phyloP scores from a whole-genome alignment of 1,140 invertebrate species.

The Drosophila bocqueti region DNA sequence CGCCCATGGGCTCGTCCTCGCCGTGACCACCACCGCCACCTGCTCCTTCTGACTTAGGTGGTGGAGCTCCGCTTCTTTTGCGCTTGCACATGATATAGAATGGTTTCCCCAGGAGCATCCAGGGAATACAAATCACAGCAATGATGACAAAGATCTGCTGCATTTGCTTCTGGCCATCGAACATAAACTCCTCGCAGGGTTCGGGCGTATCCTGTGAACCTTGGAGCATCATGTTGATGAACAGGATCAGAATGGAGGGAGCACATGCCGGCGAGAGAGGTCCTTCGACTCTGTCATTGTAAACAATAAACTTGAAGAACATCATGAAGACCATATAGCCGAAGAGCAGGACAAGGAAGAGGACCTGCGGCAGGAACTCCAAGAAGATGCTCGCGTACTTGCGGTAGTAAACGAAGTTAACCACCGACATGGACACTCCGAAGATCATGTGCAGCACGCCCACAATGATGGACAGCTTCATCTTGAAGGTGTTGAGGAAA shows the following conservation, averaged over 20 bases:
- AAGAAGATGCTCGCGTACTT: constrained; percentile 92
- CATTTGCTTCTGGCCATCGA: constrained; percentile 89
- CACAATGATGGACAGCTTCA: constrained; percentile 99
- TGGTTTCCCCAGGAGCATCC: constrained; percentile 97
- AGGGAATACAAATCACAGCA: constrained; percentile 94
- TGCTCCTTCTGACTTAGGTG: constrained; percentile 4
- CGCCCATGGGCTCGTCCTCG: constrained; percentile 90
- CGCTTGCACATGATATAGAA: constrained; percentile 86
- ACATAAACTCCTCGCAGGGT: constrained; percentile 91
- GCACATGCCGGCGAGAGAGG: constrained; percentile 89
- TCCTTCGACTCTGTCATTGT: constrained; percentile 86
- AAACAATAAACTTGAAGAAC: constrained; percentile 95
- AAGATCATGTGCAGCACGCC: constrained; percentile 99
- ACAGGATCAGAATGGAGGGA: constrained; percentile 94
- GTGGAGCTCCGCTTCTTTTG: constrained; percentile 13
- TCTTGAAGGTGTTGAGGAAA: constrained; percentile 98
- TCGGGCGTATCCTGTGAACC: constrained; percentile 84
- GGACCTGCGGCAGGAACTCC: constrained; percentile 96
- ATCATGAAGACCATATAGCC: constrained; percentile 97
- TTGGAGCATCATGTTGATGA: constrained; percentile 97
- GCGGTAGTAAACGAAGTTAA: constrained; percentile 95
- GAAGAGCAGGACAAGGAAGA: constrained; percentile 96
- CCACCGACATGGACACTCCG: constrained; percentile 94
- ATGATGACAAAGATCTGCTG: constrained; percentile 91
- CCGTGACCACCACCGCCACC: constrained; percentile 72